Base-by-base conservation (phyloP, 2,113 vertebrate species). In the Amphiprion percula region DNA sequence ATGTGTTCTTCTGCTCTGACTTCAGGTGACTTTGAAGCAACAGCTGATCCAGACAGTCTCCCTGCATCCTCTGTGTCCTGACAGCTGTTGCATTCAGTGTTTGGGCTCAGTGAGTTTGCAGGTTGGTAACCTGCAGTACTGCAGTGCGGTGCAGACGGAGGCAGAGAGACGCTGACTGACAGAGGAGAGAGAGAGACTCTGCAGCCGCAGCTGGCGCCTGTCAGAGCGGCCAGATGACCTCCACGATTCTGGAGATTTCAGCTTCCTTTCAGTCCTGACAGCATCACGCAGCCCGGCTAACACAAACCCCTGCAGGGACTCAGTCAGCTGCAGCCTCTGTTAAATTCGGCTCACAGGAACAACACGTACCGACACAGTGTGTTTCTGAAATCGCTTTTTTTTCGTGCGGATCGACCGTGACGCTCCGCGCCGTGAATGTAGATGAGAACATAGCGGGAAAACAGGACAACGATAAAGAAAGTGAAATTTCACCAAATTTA, bases 91-190 rank as follows among this genome's bases (percentile, higher is more conserved):
- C 77, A 28, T 58, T 16, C 76, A 55, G 39, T 12, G 65, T 41
- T 47, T 33, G 11, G 3, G 46, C 24, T 24, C 10, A 37, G 28
- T 11, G 64, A 28, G 37, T 37, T 28, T 68, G 50, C 11, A 61
- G 67, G 68, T 53, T 19, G 47, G 56, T 16, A 6, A 76, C 60
- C 68, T 37, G 53, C 68, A 21, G 66, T 47, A 54, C 76, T 56
- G 87, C 87, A 88, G 80, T 84, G 85, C 86, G 6, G 77, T n/a
- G 67, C 16, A 61, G 19, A 41, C 26, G 4, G 60, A 71, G 37
- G 33, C 33, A 37, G 33, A 37, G 33, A 68, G 73, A 62, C 26
- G 44, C 68, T 72, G 46, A 49, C 56, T 49, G 56, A 61, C 55
- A 80, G 8, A 8, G 33, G 21, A 47, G 41, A 65, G 59, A 68